Percentiles rank a stretch among this genome's conserved stretches.
phyloP scores from a whole-genome alignment of 2,797 vertebrate genomes.

The Threskiornis aethiopicus region DNA sequence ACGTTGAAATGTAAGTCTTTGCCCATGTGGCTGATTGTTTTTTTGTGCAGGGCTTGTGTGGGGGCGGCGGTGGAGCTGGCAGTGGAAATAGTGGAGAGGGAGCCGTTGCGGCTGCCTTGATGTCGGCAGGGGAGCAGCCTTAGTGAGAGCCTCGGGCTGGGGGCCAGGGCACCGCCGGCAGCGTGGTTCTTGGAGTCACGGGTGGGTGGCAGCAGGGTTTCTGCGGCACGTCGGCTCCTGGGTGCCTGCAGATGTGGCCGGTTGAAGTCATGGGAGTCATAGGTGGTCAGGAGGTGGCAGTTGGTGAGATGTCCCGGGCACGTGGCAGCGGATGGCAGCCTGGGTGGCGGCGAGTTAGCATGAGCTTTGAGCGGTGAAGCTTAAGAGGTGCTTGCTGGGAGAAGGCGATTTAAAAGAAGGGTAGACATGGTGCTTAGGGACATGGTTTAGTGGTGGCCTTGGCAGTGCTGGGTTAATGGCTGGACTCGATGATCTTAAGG shows the following conservation, averaged over 20 bases:
- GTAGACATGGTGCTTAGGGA: too few species aligned
- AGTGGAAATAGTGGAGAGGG: neutral
- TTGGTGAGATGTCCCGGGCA: neutral
- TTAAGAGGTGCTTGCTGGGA: neutral
- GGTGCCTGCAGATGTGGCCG: neutral
- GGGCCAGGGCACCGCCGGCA: neutral
- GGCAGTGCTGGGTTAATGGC: too few species aligned
- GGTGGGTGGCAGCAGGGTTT: neutral
- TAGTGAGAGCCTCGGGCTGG: neutral
- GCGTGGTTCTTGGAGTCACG: neutral
- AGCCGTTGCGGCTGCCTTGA: neutral
- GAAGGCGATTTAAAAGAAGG: neutral
- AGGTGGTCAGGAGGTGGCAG: neutral
- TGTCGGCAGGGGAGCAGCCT: neutral
- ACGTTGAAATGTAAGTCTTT: neutral
- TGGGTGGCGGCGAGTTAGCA: neutral
- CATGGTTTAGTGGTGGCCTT: too few species aligned
- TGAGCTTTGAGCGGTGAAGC: neutral
- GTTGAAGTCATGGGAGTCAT: neutral
- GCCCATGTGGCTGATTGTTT: neutral
- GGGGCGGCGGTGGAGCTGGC: neutral
- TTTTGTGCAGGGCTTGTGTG: neutral
- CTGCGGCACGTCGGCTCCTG: neutral
- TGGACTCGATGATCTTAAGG: neutral
- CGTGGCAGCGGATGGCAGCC: neutral